These are phyloP conservation scores for Pachycephala philippinensis DNA, from an alignment of 2,113 vertebrate species.

Conservation along the genomic window DNA sequence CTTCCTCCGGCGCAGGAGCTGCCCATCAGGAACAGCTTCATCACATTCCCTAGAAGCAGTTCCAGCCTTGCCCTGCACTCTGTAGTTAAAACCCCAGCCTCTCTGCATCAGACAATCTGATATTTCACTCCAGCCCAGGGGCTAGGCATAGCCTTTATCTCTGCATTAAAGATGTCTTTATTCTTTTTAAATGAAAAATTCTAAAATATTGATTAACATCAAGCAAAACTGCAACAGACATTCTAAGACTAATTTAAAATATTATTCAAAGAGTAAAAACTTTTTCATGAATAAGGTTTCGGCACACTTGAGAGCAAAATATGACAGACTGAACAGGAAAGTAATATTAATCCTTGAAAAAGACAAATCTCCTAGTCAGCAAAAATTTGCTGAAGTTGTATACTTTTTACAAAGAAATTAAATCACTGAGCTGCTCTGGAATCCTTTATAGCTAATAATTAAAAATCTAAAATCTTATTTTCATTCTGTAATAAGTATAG, in stretches of 20 bases:
- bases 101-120: neutral
- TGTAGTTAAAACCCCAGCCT: neutral
- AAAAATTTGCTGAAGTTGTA: conserved; percentile 19
- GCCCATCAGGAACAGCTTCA: neutral
- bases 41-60: neutral
- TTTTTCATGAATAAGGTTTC: neutral
- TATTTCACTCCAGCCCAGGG: neutral
- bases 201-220: neutral
- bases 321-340: neutral
- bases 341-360: neutral
- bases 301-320: neutral
- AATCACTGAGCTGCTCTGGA: neutral
- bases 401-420: conserved; percentile 15
- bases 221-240: neutral
- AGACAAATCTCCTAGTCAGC: neutral
- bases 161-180: neutral
- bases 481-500: neutral
- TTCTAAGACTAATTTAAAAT: neutral
- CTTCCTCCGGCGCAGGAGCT: neutral
- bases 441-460: conserved; percentile 37
- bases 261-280: neutral
- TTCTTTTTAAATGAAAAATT: neutral
- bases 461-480: conserved; percentile 53
- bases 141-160: neutral
- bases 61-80: neutral